These are phyloP conservation scores for Dioctria rufipes DNA, from an alignment of 2,888 invertebrate genomes.

Conservation along the genomic window DNA sequence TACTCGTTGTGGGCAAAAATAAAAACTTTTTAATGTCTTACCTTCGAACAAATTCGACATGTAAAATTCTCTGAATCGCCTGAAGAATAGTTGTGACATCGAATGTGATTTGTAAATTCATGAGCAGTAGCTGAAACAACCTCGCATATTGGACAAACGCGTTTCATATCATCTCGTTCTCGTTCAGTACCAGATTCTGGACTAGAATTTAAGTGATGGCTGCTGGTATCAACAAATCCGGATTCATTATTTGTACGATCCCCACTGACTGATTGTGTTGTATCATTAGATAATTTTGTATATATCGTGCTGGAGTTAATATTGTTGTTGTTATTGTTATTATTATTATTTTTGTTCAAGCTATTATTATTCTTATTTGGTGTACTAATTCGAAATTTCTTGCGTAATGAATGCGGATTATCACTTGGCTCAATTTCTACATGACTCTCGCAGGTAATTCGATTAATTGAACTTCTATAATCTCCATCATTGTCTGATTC, in stretches of 20 bases:
- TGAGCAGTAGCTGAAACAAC: constrained; percentile 76
- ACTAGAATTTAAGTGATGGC: constrained; percentile 66
- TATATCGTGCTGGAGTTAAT: background rate
- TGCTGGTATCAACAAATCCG: constrained; percentile 69
- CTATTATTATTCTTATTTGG: constrained; percentile 49
- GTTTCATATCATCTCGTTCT: constrained; percentile 67
- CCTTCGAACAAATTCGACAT: constrained; percentile 71
- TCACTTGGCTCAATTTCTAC: constrained; percentile 57
- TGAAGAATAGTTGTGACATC: constrained; percentile 76
- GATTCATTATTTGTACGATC: constrained; percentile 66
- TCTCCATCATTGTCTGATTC: constrained; percentile 61
- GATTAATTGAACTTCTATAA: constrained; percentile 61
- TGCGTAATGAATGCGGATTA: constrained; percentile 67
- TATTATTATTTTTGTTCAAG: constrained; percentile 54
- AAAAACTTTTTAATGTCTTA: constrained; percentile 61
- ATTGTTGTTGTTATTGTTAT: constrained; percentile 34
- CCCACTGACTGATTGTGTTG: constrained; percentile 5
- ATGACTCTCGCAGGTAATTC: constrained; percentile 59
- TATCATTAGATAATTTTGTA: constrained; percentile 5
- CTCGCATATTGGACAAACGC: constrained; percentile 79
- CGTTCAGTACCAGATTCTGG: constrained; percentile 68
- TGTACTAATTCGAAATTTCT: constrained; percentile 69
- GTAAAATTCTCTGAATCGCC: constrained; percentile 71
- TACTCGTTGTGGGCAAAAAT: background rate
- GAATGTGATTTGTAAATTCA: constrained; percentile 80